Percentiles rank a stretch among this genome's conserved stretches.
Evolutionary conservation across 2,888 invertebrate genomes (phyloP).

Genomic region (Geophilus truncorum): DNA sequence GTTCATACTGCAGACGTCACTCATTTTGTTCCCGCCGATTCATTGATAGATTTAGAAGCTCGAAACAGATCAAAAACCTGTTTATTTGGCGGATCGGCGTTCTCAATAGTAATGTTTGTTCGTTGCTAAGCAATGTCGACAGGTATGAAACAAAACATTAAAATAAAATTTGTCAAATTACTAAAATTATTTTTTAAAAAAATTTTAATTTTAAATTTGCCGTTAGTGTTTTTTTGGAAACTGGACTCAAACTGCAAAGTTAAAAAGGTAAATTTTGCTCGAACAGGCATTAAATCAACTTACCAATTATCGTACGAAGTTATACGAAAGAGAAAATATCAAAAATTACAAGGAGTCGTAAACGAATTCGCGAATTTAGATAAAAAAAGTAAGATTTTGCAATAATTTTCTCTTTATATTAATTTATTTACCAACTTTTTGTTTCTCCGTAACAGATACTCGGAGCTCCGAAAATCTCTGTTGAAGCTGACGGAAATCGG

Average conservation of each 20-base stretch:
- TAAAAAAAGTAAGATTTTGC: not conserved
- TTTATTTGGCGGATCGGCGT: conserved; percentile 67
- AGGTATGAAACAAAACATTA: conserved; percentile 41
- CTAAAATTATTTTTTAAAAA: no score
- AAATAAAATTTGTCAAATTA: no score
- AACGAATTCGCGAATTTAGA: conserved; percentile 41
- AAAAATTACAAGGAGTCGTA: conserved; percentile 43
- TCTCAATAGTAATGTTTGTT: conserved; percentile 47
- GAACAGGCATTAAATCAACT: conserved; percentile 53
- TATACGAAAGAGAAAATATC: conserved; percentile 42
- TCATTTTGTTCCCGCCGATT: conserved; percentile 68
- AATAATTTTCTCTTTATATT: not conserved
- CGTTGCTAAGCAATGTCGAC: conserved; percentile 41
- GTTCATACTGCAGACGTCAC: conserved; percentile 95
- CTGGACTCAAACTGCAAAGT: conserved; percentile 43
- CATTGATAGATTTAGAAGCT: conserved; percentile 69
- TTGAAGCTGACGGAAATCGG: conserved; percentile 44
- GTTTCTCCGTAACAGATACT: conserved; percentile 39
- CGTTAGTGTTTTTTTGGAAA: conserved; percentile 48
- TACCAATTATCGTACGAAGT: conserved; percentile 53
- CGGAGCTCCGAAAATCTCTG: conserved; percentile 42
- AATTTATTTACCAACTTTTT: not conserved
- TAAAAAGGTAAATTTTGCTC: conserved; percentile 51
- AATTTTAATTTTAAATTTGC: conserved; percentile 40
- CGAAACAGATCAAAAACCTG: conserved; percentile 75